A percentile compares a stretch with the other conserved stretches of the same genome.
phyloP scores from a whole-genome alignment of 2,888 invertebrate species.

The Balanococcus diminutus region DNA sequence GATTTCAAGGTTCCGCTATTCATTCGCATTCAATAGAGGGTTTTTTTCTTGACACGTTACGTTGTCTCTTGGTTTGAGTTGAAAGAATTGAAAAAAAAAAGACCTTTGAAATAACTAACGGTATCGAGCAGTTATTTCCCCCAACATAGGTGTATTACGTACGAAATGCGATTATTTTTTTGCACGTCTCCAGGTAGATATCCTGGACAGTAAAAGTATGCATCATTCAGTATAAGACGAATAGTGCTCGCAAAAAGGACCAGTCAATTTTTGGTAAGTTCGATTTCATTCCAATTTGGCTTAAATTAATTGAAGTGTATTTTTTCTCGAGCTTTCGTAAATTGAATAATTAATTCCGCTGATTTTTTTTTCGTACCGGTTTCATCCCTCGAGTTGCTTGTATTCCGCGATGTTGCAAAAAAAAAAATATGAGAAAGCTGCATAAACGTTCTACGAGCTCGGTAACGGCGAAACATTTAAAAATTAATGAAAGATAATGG shows the following conservation, averaged over 20 bases:
- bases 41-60: neutral
- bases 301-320: too few relatives aligned
- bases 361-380: neutral
- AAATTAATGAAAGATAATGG: constrained; percentile 47
- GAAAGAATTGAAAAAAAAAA: neutral
- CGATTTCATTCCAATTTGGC: neutral
- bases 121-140: constrained; percentile 4
- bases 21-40: neutral
- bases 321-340: neutral
- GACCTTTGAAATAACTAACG: neutral
- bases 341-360: neutral
- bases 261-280: neutral
- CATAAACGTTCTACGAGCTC: neutral
- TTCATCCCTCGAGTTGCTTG: neutral
- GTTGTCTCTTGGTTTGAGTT: neutral
- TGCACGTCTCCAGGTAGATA: neutral
- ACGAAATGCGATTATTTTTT: neutral
- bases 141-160: too few relatives aligned
- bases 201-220: neutral
- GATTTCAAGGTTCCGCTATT: constrained; percentile 31
- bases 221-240: neutral
- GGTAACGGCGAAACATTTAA: constrained; percentile 38
- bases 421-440: neutral
- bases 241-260: neutral
- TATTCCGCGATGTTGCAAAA: constrained; percentile 12